These are phyloP conservation scores for Brachionus rotundiformis DNA, from an alignment of 1,140 invertebrate species.

Conservation along the genomic window DNA sequence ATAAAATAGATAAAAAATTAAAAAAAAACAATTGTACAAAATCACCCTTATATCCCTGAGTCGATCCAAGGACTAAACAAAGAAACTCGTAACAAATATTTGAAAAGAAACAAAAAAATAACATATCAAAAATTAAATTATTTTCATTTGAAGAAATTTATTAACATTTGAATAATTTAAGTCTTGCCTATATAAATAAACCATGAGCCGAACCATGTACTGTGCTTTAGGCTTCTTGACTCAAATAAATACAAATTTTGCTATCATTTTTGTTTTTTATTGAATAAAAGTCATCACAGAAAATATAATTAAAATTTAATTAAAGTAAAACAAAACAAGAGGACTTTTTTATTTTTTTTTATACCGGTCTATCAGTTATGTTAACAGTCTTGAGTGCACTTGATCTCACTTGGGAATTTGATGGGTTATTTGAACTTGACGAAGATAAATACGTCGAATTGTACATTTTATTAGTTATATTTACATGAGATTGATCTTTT, in stretches of 20 bases:
- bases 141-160: not conserved
- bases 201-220: not conserved
- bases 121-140: not conserved
- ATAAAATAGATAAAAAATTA: not conserved
- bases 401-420: constrained; percentile 23
- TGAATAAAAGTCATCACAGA: constrained; percentile 18
- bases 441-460: constrained; percentile 1
- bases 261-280: not conserved
- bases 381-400: constrained; percentile 26
- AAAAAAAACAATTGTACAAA: constrained; percentile 6
- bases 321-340: constrained; percentile 25
- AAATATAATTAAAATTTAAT: constrained; percentile 31
- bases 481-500: constrained; percentile 24
- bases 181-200: not conserved
- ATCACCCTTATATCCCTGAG: constrained; percentile 16
- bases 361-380: constrained; percentile 26
- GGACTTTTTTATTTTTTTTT: constrained; percentile 6
- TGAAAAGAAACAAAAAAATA: not conserved
- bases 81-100: not conserved
- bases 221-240: not conserved
- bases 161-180: constrained; percentile 10
- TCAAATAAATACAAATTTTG: constrained; percentile 1
- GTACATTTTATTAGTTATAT: constrained; percentile 33
- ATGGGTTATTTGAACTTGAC: constrained; percentile 4
- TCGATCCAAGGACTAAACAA: not conserved